A percentile compares a stretch with the other conserved stretches of the same genome.
phyloP scores from a whole-genome alignment of 2,113 vertebrate species.

The Mixornis gularis region DNA sequence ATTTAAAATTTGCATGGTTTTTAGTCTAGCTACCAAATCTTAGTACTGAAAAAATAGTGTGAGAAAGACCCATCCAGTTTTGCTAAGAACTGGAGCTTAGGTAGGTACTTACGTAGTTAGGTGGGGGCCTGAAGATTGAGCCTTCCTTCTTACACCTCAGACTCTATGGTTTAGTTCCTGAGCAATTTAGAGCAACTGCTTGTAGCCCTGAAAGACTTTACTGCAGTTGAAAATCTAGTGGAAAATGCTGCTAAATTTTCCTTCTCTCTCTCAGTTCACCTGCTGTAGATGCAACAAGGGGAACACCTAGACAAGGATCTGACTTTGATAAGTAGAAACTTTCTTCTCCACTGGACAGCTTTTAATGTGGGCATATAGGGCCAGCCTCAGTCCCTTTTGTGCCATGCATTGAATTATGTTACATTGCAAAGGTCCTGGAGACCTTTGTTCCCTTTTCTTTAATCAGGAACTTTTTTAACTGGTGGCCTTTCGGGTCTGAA shows the following conservation, averaged over 20 bases:
- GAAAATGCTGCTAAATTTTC: background rate
- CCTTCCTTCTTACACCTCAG: background rate
- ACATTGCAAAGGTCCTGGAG: background rate
- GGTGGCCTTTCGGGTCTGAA: background rate
- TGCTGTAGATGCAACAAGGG: background rate
- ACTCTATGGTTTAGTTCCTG: background rate
- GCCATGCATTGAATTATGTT: fast-evolving
- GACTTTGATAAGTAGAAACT: background rate
- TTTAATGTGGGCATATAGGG: fast-evolving
- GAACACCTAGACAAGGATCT: background rate
- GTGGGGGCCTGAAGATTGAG: background rate
- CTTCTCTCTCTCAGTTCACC: background rate
- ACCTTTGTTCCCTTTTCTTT: background rate
- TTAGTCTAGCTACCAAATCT: background rate
- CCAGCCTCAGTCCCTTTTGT: background rate
- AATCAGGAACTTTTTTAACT: background rate
- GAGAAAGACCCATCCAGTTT: background rate
- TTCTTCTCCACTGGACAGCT: background rate
- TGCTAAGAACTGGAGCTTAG: background rate
- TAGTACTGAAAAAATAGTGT: background rate
- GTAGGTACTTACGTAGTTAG: fast-evolving
- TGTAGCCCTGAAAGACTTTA: background rate
- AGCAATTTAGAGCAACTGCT: background rate
- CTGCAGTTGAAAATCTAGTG: background rate
- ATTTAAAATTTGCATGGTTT: background rate